A percentile compares a stretch with the other conserved stretches of the same genome.
phyloP scores from a whole-genome alignment of 2,888 invertebrate species.

The Pimpla rufipes region DNA sequence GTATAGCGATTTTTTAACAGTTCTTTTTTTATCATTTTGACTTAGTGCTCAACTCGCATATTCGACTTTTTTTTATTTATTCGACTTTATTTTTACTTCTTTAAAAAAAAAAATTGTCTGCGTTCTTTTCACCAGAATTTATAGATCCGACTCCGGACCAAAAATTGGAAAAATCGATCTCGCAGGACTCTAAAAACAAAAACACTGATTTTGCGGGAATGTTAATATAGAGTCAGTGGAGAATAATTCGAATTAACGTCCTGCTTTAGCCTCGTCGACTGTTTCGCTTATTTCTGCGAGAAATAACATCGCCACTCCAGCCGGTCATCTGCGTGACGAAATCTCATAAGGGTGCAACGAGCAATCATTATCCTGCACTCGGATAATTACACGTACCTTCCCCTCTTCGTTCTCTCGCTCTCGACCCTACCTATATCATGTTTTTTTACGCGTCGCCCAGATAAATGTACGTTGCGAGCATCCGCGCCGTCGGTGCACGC shows the following conservation, averaged over 20 bases:
- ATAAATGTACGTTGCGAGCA: constrained; percentile 67
- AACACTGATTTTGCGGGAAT: background rate
- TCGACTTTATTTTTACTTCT: too few relatives aligned
- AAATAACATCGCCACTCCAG: constrained; percentile 57
- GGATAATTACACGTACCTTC: constrained; percentile 74
- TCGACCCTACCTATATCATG: constrained; percentile 42
- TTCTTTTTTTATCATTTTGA: too few relatives aligned
- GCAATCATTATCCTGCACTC: constrained; percentile 77
- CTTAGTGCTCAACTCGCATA: too few relatives aligned
- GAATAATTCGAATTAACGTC: background rate
- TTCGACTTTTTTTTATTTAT: too few relatives aligned
- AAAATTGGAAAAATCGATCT: too few relatives aligned
- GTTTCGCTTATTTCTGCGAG: constrained; percentile 64
- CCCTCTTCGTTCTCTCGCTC: constrained; percentile 42
- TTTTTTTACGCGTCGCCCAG: constrained; percentile 60
- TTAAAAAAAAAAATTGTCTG: too few relatives aligned
- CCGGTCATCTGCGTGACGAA: constrained; percentile 77
- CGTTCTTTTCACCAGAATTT: too few relatives aligned
- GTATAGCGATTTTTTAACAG: too few relatives aligned
- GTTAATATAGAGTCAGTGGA: background rate
- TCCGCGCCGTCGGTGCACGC: constrained; percentile 55
- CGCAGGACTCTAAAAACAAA: background rate
- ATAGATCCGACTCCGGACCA: too few relatives aligned
- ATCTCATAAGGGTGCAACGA: constrained; percentile 75
- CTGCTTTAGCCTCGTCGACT: background rate